A percentile compares a stretch with the other conserved stretches of the same genome.
Evolutionary conservation across 23 tunicate genomes (phyloP).

Genomic region (Styela clava): DNA sequence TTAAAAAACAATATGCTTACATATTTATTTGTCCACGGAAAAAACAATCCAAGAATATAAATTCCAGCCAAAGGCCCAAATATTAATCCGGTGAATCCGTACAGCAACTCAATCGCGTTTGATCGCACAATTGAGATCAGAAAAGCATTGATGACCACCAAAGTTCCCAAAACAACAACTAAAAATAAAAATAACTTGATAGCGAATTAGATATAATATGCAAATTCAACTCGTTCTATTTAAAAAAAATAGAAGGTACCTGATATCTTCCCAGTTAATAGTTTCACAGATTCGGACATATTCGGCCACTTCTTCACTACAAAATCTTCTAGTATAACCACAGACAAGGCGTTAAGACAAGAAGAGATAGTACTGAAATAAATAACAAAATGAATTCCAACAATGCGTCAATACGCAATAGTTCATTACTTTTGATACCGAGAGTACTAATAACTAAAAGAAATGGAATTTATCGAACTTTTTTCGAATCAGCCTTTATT

Average conservation of each 20-base stretch:
- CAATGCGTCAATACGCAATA: no score
- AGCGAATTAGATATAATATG: not conserved
- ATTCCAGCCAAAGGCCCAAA: not conserved
- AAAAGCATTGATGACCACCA: not conserved
- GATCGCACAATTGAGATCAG: not conserved
- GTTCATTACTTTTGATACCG: no score
- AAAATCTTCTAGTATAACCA: not conserved
- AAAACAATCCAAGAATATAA: not conserved
- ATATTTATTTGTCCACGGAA: not conserved
- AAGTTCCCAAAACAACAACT: not conserved
- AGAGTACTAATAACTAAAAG: no score
- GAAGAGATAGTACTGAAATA: not conserved
- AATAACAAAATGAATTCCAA: no score
- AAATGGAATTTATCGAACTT: no score
- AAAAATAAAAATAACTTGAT: not conserved
- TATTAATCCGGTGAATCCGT: not conserved
- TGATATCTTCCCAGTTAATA: not conserved
- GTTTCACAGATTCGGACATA: not conserved
- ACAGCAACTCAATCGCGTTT: not conserved
- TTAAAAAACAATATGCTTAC: no score
- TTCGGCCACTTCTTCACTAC: not conserved
- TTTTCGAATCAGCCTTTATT: no score
- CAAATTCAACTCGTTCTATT: not conserved
- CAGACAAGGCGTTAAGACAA: not conserved
- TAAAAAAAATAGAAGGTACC: not conserved